A percentile compares a stretch with the other conserved stretches of the same genome.
Conservation (phyloP, 2,113 vertebrate genomes). For the Oreocharis arfaki region DNA sequence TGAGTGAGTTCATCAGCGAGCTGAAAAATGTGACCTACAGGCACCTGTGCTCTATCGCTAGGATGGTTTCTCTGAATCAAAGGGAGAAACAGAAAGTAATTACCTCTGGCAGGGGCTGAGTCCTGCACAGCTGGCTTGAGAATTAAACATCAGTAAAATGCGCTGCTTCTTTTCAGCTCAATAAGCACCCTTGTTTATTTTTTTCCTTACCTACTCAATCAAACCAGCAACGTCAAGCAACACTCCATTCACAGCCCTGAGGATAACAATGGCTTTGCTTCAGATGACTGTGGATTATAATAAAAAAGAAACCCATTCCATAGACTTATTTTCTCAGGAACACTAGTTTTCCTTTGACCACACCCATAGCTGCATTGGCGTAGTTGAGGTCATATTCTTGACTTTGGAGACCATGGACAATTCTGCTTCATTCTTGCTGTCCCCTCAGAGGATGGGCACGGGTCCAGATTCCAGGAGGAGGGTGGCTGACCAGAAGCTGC, state of each 20-base stretch:
- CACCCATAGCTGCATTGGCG: not conserved
- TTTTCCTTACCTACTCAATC: not conserved
- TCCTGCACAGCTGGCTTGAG: not conserved
- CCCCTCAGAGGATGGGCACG: too few species aligned
- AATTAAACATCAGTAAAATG: not conserved
- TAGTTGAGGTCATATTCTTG: not conserved
- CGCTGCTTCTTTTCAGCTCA: fast-evolving
- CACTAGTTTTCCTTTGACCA: not conserved
- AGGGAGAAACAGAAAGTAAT: not conserved
- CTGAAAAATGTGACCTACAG: not conserved
- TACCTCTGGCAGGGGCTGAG: too few species aligned
- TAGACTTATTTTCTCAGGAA: not conserved
- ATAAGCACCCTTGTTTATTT: fast-evolving
- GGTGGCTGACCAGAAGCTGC: not conserved
- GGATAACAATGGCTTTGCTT: not conserved
- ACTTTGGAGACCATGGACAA: not conserved
- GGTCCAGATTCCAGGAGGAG: not conserved
- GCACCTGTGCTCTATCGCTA: not conserved
- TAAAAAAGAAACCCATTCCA: fast-evolving
- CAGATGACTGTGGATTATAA: fast-evolving
- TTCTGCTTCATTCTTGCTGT: not conserved
- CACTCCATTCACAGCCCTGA: too few species aligned
- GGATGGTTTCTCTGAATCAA: not conserved
- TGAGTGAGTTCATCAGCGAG: not conserved
- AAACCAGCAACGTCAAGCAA: not conserved